phyloP scores from a whole-genome alignment of 2,797 vertebrate genomes.

The Typhlichthys eigenmanni region DNA sequence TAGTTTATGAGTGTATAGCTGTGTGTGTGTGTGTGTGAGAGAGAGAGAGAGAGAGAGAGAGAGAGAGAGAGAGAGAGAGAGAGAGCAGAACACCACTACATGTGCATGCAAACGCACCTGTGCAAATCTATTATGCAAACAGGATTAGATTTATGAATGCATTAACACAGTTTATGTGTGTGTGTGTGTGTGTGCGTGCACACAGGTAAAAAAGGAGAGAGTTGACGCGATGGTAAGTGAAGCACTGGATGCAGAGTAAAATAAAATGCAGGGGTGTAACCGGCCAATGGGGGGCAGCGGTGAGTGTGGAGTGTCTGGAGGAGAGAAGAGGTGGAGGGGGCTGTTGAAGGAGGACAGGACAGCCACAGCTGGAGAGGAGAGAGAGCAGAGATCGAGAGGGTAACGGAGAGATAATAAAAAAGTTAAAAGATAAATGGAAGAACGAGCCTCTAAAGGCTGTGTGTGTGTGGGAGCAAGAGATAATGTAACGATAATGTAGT shows the following conservation, averaged over 20 bases:
- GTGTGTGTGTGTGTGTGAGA: not conserved
- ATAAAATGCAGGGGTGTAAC: no score
- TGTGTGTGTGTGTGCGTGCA: not conserved
- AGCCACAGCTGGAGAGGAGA: no score
- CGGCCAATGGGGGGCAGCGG: no score
- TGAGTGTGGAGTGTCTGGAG: no score
- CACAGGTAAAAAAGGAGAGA: no score
- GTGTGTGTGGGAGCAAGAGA: no score
- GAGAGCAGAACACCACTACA: not conserved
- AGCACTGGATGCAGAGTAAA: no score
- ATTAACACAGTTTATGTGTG: not conserved
- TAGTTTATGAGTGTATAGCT: not conserved
- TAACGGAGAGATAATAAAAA: not conserved
- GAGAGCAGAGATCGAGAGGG: no score
- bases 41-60: not conserved
- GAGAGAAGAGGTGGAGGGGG: no score
- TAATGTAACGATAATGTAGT: not conserved
- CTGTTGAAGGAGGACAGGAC: no score
- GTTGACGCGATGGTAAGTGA: no score
- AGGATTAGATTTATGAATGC: not conserved
- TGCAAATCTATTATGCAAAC: not conserved
- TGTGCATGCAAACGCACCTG: not conserved
- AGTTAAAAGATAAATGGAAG: not conserved
- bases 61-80: constrained; percentile 2
- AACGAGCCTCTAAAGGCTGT: no score